Percentiles rank a stretch among this genome's conserved stretches.
Evolutionary conservation across 2,888 invertebrate genomes (phyloP).

Genomic region (Odontothrips loti): DNA sequence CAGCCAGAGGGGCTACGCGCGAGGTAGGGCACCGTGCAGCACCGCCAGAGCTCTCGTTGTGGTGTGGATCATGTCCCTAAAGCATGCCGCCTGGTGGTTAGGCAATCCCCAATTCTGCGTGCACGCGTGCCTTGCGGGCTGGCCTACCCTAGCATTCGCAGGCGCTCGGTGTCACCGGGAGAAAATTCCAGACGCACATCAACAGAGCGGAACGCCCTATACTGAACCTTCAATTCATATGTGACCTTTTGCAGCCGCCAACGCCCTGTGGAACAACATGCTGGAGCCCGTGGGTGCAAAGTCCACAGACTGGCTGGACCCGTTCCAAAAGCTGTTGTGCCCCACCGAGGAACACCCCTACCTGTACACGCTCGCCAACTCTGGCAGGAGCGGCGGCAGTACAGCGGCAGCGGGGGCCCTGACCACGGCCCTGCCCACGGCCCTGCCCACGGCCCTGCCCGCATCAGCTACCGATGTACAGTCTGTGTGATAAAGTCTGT

Average conservation of each 20-base stretch:
- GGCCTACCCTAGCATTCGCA: no score
- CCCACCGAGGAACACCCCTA: conserved; percentile 51
- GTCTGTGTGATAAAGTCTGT: no score
- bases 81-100: conserved; percentile 15
- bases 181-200: no score
- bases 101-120: no score
- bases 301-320: conserved; percentile 44
- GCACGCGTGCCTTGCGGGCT: no score
- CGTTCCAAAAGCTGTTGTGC: conserved; percentile 48
- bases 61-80: no score
- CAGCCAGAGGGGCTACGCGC: conserved; percentile 57
- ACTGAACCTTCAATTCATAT: no score
- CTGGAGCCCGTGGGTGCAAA: conserved; percentile 54
- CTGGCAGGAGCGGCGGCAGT: conserved; percentile 9
- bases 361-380: conserved; percentile 43
- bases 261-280: conserved; percentile 60
- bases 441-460: background rate
- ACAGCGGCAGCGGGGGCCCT: background rate
- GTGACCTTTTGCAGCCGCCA: conserved; percentile 47
- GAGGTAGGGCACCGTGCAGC: no score
- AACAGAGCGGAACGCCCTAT: no score
- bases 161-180: no score
- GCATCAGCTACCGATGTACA: no score
- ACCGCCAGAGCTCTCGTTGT: no score
- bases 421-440: background rate